Evolutionary conservation across 2,888 invertebrate genomes (phyloP), one percentile per base, ranked within the genome.

Genomic region (Caenorhabditis sp.): DNA sequence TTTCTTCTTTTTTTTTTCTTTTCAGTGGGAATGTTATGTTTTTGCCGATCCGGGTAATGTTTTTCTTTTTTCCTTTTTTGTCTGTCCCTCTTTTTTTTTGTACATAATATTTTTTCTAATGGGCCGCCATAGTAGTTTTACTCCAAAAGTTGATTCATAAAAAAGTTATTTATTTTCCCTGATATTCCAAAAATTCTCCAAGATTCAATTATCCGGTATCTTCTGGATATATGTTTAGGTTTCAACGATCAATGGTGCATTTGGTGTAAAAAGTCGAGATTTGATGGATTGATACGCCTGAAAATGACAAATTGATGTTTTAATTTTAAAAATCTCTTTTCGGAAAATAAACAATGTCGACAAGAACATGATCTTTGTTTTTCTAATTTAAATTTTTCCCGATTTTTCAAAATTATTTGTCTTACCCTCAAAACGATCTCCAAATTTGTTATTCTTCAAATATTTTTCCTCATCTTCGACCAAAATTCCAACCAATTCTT

Each of bases 201-300:
- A 4, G 8, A 51, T 23, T 51, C 21, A 51, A 51, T 21, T 23
- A 23, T 19, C 23, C 51, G 51, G 23, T 23, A 8, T 19, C 4
- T n/a, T 8, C 3, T 6, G 23, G 5, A 23, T 6, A 3, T 23
- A 23, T 51, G 8, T 21, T 4, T 8, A 23, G 21, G 50, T 8
- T 17, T 51, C 51, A 19, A 21, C 51, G 23, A 23, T 19, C 51
- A 12, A 23, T 51, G 5, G 51, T 23, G 23, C 51, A 64, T 37
- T 57, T 62, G n/a, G 51, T 54, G 49, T 62, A 63, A 43, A 71
- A 71, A 3, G 59, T 4, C 1, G 49, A 21, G 27, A 60, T 62
- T 0, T 62, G 54, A 19, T 66, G 66, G 55, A 66, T 64, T 8
- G 70, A 61, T 21, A 71, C 63, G 14, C 70, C 70, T 23, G 62